Conservation (phyloP, 2,113 vertebrate genomes). For the Romanogobio albipinnatus region DNA sequence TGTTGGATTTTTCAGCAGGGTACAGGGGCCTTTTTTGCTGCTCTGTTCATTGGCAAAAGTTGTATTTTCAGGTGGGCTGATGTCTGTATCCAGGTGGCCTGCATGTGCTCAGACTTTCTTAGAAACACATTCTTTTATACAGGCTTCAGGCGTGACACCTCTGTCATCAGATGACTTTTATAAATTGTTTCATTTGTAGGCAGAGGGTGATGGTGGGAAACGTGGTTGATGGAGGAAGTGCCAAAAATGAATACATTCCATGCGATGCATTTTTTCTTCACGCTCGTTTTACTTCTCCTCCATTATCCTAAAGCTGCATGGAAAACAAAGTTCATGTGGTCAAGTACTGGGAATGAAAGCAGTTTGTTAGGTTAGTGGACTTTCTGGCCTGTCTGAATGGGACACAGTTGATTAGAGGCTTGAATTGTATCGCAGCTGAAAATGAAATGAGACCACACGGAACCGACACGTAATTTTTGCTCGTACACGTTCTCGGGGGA, state of each 20-base stretch:
- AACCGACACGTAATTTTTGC: slow-evolving; percentile 42
- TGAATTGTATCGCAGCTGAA: slow-evolving; percentile 14
- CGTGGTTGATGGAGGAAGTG: not conserved
- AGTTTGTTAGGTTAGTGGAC: slow-evolving; percentile 5
- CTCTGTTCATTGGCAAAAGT: not conserved
- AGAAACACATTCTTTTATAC: slow-evolving; percentile 37
- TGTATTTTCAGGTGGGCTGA: slow-evolving; percentile 32
- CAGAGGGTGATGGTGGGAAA: slow-evolving; percentile 31
- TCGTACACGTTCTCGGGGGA: slow-evolving; percentile 52
- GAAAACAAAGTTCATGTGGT: slow-evolving; percentile 8
- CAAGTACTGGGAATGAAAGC: slow-evolving; percentile 17
- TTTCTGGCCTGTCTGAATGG: slow-evolving; percentile 11
- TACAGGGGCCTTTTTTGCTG: slow-evolving; percentile 21
- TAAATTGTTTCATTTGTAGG: slow-evolving; percentile 24
- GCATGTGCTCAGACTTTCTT: slow-evolving; percentile 20
- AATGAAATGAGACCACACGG: slow-evolving; percentile 53
- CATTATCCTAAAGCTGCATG: slow-evolving; percentile 19
- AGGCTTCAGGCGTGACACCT: slow-evolving; percentile 14
- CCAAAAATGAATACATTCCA: slow-evolving; percentile 12
- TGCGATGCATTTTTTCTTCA: slow-evolving; percentile 14
- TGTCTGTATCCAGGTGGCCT: slow-evolving; percentile 44
- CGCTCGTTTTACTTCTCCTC: not conserved
- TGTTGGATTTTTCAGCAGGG: no score
- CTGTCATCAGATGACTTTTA: slow-evolving; percentile 38
- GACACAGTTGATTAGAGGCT: slow-evolving; percentile 16